phyloP scores from a whole-genome alignment of 2,797 vertebrate species.

The Neolamprologus multifasciatus region DNA sequence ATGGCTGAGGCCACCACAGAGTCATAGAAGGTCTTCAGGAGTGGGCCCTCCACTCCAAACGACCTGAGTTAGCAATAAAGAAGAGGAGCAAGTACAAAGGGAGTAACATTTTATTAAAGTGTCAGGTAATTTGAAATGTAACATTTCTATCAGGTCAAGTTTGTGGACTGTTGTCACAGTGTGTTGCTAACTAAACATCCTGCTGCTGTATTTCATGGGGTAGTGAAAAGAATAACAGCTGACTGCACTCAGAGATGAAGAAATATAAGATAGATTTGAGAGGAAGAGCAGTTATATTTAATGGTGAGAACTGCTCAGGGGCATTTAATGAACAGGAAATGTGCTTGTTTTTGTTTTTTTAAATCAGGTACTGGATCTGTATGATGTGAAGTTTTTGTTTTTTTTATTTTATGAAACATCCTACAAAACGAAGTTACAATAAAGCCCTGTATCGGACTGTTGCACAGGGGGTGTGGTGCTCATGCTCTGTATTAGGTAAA shows the following conservation, averaged over 20 bases:
- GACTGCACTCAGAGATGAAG: neutral
- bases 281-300: neutral
- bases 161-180: neutral
- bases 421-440: neutral
- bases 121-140: neutral
- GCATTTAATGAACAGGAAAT: fast-evolving
- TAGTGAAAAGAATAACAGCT: neutral
- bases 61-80: neutral
- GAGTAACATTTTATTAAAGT: neutral
- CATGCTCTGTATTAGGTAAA: neutral
- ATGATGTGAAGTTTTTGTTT: neutral
- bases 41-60: too few relatives aligned
- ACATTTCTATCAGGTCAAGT: neutral
- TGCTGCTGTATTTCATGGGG: fast-evolving
- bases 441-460: neutral
- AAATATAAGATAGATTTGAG: neutral
- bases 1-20: too few relatives aligned
- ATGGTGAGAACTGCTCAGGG: neutral
- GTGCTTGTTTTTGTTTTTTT: neutral
- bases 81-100: neutral
- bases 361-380: neutral
- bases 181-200: neutral
- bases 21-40: too few relatives aligned
- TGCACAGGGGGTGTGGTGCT: fast-evolving
- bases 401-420: neutral